A percentile compares a stretch with the other conserved stretches of the same genome.
These are phyloP conservation scores for Ciconia stormi DNA, from an alignment of 2,113 vertebrate species.

Conservation along the genomic window DNA sequence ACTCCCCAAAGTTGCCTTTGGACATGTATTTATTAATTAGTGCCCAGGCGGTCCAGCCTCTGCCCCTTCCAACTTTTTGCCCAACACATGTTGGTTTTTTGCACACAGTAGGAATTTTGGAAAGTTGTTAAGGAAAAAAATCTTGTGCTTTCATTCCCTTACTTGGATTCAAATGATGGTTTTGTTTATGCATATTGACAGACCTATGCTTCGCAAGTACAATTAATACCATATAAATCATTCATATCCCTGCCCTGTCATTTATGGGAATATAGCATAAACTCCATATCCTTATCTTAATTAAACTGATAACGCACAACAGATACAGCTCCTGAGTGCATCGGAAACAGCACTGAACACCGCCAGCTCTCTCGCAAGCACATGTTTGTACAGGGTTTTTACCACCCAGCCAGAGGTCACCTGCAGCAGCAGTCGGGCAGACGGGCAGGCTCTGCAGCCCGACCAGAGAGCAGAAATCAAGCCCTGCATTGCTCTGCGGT, in stretches of 20 bases:
- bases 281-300: constrained; percentile 21
- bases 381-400: fast-evolving
- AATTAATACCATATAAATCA: constrained; percentile 29
- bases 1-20: constrained; percentile 16
- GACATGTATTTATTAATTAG: background rate
- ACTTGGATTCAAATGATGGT: background rate
- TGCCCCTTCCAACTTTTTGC: background rate
- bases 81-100: background rate
- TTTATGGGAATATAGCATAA: constrained; percentile 7
- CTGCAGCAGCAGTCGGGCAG: background rate
- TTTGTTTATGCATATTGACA: background rate
- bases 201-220: background rate
- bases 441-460: background rate
- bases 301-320: background rate
- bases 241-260: background rate
- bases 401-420: background rate
- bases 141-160: background rate
- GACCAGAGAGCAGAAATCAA: background rate
- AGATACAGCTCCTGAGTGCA: background rate
- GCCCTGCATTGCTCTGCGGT: background rate
- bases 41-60: background rate
- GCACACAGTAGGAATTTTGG: background rate
- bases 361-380: fast-evolving
- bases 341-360: background rate
- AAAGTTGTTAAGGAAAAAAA: background rate